Evolutionary conservation across 1,140 invertebrate genomes (phyloP).

Genomic region (Leptinotarsa undecemlineata): DNA sequence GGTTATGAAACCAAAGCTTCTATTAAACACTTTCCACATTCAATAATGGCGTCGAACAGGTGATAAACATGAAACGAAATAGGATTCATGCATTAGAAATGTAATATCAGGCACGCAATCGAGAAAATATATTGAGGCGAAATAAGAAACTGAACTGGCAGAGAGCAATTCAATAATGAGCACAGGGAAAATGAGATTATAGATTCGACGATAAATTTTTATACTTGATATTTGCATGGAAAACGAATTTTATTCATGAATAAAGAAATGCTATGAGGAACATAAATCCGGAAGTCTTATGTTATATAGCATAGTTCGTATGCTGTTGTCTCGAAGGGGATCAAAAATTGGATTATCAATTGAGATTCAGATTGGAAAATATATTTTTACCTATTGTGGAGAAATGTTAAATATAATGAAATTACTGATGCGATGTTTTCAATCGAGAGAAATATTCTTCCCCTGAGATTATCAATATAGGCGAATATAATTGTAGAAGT

Average conservation of each 20-base stretch:
- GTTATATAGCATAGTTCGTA: too few relatives aligned
- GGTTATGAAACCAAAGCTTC: neutral
- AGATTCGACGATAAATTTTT: conserved; percentile 1
- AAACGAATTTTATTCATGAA: neutral
- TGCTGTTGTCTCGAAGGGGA: too few relatives aligned
- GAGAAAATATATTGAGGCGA: neutral
- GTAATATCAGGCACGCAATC: conserved; percentile 8
- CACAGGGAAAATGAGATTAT: neutral
- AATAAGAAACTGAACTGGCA: neutral
- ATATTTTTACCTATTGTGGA: too few relatives aligned
- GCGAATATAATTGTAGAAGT: too few relatives aligned
- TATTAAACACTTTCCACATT: neutral
- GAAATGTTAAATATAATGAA: too few relatives aligned
- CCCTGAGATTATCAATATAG: too few relatives aligned
- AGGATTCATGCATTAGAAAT: neutral
- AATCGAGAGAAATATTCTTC: too few relatives aligned
- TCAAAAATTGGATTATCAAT: too few relatives aligned
- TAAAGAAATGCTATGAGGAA: neutral
- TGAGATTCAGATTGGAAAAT: too few relatives aligned
- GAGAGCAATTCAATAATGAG: conserved; percentile 5
- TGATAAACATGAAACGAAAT: conserved; percentile 11
- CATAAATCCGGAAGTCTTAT: conserved; percentile 4
- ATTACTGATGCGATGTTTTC: too few relatives aligned
- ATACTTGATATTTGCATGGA: neutral
- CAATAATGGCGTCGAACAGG: conserved; percentile 6